Evolutionary conservation across 2,113 vertebrate genomes (phyloP).

Genomic region (Spilogale gracilis): DNA sequence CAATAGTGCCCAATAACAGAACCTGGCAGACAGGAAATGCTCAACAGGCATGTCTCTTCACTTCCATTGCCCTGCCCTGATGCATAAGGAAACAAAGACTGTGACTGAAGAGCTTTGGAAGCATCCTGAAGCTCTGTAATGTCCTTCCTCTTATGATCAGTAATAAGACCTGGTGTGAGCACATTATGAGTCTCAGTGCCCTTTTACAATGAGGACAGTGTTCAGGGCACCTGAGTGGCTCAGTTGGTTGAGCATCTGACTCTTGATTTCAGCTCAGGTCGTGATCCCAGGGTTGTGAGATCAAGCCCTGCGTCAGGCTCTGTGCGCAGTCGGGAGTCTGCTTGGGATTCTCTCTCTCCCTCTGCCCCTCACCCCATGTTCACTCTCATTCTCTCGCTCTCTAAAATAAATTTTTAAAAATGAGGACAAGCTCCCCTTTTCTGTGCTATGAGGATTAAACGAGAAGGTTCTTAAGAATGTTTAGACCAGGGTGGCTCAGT

Average conservation of each 20-base stretch:
- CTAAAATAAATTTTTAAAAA: neutral
- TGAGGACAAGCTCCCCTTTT: neutral
- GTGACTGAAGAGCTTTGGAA: neutral
- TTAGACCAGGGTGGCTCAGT: neutral
- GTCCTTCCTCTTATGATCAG: neutral
- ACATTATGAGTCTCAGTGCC: neutral
- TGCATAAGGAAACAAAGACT: neutral
- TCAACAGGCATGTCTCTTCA: neutral
- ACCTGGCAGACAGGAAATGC: neutral
- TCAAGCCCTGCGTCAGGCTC: neutral
- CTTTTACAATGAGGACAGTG: neutral
- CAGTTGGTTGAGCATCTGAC: neutral
- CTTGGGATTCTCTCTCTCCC: neutral
- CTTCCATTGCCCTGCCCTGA: neutral
- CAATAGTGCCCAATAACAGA: neutral
- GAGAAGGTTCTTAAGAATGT: neutral
- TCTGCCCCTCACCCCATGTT: neutral
- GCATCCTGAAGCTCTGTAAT: fast-evolving
- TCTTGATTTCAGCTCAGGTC: neutral
- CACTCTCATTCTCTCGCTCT: neutral
- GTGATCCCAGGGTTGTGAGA: neutral
- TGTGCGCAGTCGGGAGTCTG: neutral
- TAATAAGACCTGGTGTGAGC: neutral
- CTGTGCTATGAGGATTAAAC: fast-evolving
- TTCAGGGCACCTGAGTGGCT: neutral